Percentiles rank a stretch among this genome's conserved stretches.
phyloP scores from a whole-genome alignment of 1,140 invertebrate genomes.

The Leptestheria dahalacensis region DNA sequence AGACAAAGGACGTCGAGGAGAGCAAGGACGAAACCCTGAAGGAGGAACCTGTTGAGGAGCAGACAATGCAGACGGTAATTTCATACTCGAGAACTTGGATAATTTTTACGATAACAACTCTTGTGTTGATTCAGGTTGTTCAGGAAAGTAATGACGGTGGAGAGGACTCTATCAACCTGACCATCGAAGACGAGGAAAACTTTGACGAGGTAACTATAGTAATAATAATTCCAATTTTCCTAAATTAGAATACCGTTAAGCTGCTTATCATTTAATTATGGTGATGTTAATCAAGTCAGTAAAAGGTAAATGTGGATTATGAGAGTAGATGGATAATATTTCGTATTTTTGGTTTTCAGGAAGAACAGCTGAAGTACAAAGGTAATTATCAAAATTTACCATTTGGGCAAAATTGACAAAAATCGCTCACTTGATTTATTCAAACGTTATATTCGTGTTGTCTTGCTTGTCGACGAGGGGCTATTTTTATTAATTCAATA shows the following conservation, averaged over 20 bases:
- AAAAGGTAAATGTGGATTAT: no score
- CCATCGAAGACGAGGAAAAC: slow-evolving; percentile 61
- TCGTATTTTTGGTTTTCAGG: slow-evolving; percentile 23
- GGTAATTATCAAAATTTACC: not conserved
- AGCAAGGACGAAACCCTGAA: slow-evolving; percentile 2
- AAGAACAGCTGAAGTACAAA: slow-evolving; percentile 17
- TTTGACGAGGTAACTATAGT: slow-evolving; percentile 44
- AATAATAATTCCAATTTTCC: not conserved
- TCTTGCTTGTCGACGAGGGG: no score
- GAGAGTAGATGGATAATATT: no score
- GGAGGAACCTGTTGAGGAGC: slow-evolving; percentile 22
- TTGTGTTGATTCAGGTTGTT: no score
- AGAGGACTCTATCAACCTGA: slow-evolving; percentile 63
- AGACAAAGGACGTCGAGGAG: slow-evolving; percentile 28
- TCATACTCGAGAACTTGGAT: no score
- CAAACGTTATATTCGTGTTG: no score
- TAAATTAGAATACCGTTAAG: no score
- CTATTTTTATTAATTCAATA: no score
- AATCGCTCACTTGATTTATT: no score
- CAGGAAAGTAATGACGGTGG: slow-evolving; percentile 41
- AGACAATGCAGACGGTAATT: slow-evolving; percentile 14
- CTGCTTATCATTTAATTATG: no score
- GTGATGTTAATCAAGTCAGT: no score
- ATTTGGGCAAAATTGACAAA: not conserved
- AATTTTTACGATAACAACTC: no score